These are phyloP conservation scores for Caenorhabditis sp. DNA, from an alignment of 2,888 invertebrate genomes.

Conservation along the genomic window DNA sequence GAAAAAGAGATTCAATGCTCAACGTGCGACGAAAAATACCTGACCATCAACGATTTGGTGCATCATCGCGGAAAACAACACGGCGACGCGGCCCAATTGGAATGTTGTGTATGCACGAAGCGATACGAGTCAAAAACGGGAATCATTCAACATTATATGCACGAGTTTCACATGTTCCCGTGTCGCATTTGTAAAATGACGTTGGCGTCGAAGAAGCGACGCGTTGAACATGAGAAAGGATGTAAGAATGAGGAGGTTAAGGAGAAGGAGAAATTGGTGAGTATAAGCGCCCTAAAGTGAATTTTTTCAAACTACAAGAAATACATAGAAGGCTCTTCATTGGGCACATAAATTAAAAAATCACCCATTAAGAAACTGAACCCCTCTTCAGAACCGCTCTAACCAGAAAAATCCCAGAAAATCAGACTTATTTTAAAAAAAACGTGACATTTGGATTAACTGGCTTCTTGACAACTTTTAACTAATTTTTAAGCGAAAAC, in stretches of 20 bases:
- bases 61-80: neutral
- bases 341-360: no score
- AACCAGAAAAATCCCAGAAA: no score
- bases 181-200: neutral
- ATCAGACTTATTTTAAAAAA: no score
- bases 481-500: no score
- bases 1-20: neutral
- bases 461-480: no score
- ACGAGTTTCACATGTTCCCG: neutral
- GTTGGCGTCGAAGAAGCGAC: neutral
- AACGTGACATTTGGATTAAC: no score
- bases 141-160: neutral
- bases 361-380: no score
- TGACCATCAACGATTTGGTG: neutral
- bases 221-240: neutral
- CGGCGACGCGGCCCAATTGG: neutral
- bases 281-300: no score
- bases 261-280: neutral
- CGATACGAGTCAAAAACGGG: neutral
- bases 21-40: neutral
- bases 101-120: neutral
- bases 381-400: no score
- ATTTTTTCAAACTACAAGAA: no score
- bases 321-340: no score
- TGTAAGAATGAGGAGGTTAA: slow-evolving; percentile 2